These are phyloP conservation scores for Rhincodon typus DNA, from an alignment of 2,797 vertebrate species.

Conservation along the genomic window DNA sequence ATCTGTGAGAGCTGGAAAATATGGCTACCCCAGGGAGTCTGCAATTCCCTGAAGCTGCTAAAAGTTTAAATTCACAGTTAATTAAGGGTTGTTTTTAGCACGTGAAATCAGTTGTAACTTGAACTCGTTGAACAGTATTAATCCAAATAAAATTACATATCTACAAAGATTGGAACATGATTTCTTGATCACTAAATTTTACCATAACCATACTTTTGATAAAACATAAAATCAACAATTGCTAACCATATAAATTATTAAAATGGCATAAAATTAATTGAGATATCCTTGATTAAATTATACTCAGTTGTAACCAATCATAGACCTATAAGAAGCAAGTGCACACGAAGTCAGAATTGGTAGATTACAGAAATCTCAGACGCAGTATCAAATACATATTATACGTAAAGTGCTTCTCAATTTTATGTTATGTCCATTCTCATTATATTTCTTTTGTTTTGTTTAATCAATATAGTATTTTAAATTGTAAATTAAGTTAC, in stretches of 20 bases:
- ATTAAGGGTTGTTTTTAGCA: constrained; percentile 7
- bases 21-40: background rate
- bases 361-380: background rate
- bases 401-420: background rate
- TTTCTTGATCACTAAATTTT: background rate
- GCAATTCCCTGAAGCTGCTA: background rate
- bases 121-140: background rate
- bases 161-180: background rate
- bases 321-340: background rate
- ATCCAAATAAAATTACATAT: background rate
- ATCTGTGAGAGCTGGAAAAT: background rate
- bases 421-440: background rate
- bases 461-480: background rate
- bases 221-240: background rate
- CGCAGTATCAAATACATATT: background rate
- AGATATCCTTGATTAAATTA: background rate
- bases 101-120: background rate
- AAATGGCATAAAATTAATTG: background rate
- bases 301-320: background rate
- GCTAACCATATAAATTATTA: background rate
- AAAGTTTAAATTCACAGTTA: background rate
- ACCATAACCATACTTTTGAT: background rate
- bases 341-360: background rate
- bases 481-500: background rate
- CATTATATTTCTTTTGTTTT: background rate